Percentiles rank a stretch among this genome's conserved stretches.
Conservation (phyloP, 2,888 invertebrate genomes). For the Caenorhabditis sp. region DNA sequence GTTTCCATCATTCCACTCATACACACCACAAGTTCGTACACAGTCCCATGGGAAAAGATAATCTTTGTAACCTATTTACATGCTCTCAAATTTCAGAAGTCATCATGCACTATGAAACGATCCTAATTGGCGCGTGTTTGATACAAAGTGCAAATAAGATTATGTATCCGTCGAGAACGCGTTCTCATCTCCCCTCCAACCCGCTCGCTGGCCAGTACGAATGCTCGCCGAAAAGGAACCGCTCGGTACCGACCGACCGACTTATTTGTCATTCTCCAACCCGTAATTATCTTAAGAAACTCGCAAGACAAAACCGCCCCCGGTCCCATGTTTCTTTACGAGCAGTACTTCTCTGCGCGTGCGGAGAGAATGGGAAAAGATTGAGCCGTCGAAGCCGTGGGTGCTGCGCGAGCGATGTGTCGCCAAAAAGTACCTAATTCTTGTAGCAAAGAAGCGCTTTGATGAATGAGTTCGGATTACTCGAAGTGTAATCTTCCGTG, state of each 20-base stretch:
- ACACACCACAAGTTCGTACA: background rate
- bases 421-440: constrained; percentile 29
- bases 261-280: constrained; percentile 25
- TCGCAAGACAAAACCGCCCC: constrained; percentile 6
- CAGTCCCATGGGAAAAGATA: constrained; percentile 15
- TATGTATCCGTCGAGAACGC: constrained; percentile 1
- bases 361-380: background rate
- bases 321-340: constrained; percentile 19
- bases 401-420: background rate
- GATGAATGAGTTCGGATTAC: constrained; percentile 55
- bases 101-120: background rate
- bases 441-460: constrained; percentile 48
- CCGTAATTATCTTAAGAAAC: constrained; percentile 41
- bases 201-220: background rate
- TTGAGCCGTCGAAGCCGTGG: constrained; percentile 4
- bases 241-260: background rate
- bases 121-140: constrained; percentile 15
- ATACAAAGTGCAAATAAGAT: constrained; percentile 16
- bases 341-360: constrained; percentile 9
- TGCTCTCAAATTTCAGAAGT: constrained; percentile 25
- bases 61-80: constrained; percentile 8
- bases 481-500: constrained; percentile 49
- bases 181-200: background rate
- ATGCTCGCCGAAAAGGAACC: constrained; percentile 18
- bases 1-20: background rate